Conservation (phyloP, 1,140 invertebrate genomes). For the Drosophila busckii region DNA sequence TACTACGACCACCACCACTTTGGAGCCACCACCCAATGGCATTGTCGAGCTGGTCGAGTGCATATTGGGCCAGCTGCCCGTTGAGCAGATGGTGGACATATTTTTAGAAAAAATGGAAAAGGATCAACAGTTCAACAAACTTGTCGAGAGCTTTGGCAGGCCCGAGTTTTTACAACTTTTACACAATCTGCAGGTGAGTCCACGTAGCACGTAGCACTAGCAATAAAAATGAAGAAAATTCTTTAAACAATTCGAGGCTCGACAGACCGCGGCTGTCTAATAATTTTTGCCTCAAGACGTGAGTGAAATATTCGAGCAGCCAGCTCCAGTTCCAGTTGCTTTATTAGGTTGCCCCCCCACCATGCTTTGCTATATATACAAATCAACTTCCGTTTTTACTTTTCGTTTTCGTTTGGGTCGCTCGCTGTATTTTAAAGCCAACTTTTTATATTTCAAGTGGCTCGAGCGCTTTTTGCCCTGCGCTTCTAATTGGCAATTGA, state of each 20-base stretch:
- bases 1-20: constrained; percentile 5
- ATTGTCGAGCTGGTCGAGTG: constrained; percentile 66
- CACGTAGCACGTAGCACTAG: constrained; percentile 9
- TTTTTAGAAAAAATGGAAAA: constrained; percentile 70
- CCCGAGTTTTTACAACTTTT: constrained; percentile 58
- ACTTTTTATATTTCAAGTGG: constrained; percentile 49
- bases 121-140: constrained; percentile 59
- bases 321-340: constrained; percentile 47
- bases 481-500: constrained; percentile 78
- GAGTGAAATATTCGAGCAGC: constrained; percentile 58
- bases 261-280: constrained; percentile 43
- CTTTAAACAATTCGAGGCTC: constrained; percentile 46
- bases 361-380: constrained; percentile 52
- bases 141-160: constrained; percentile 61
- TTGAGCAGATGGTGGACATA: constrained; percentile 63
- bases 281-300: constrained; percentile 58
- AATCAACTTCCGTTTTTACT: constrained; percentile 66
- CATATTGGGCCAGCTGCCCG: constrained; percentile 59
- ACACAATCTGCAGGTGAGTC: constrained; percentile 63
- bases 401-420: not conserved
- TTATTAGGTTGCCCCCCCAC: constrained; percentile 32
- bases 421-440: constrained; percentile 31
- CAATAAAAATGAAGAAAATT: constrained; percentile 32
- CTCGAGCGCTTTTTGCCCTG: constrained; percentile 16
- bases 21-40: constrained; percentile 45